A percentile compares a stretch with the other conserved stretches of the same genome.
Conservation (phyloP, 2,797 vertebrate species). For the Lacerta bilineata region DNA sequence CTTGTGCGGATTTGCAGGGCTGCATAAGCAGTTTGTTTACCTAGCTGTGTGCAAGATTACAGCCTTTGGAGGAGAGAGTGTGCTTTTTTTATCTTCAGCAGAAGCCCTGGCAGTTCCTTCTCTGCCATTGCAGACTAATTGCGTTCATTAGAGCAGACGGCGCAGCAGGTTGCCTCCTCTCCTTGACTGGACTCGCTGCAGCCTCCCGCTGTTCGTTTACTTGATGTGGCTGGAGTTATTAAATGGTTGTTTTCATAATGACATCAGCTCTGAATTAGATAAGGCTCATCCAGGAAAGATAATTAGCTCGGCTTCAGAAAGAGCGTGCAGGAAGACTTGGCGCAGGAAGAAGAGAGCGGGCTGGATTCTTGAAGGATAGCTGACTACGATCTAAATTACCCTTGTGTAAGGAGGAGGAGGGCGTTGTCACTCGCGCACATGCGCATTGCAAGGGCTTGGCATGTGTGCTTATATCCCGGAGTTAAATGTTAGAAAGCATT, state of each 20-base stretch:
- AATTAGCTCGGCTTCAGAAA: constrained; percentile 49
- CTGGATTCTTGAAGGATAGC: constrained; percentile 8
- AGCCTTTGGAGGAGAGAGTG: not conserved
- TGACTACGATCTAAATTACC: not conserved
- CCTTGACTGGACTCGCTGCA: constrained; percentile 22
- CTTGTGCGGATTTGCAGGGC: constrained; percentile 28
- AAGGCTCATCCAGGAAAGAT: constrained; percentile 46
- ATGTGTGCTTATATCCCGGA: not conserved
- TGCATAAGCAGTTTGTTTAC: constrained; percentile 46
- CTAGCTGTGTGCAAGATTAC: constrained; percentile 29
- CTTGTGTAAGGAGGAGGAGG: not conserved
- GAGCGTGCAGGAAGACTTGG: not conserved
- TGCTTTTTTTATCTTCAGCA: not conserved
- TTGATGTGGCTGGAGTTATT: constrained; percentile 48
- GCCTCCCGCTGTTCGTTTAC: constrained; percentile 11
- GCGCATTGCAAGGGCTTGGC: not conserved
- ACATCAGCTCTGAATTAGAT: constrained; percentile 53
- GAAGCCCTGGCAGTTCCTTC: constrained; percentile 14
- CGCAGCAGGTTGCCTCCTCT: constrained; percentile 28
- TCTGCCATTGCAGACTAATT: constrained; percentile 6
- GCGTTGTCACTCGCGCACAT: not conserved
- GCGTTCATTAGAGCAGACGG: constrained; percentile 38
- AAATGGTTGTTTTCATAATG: constrained; percentile 59
- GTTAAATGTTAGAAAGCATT: not conserved
- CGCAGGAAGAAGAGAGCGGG: not conserved